Evolutionary conservation across 2,888 invertebrate species (phyloP).

Genomic region (Leucophenga maculata): DNA sequence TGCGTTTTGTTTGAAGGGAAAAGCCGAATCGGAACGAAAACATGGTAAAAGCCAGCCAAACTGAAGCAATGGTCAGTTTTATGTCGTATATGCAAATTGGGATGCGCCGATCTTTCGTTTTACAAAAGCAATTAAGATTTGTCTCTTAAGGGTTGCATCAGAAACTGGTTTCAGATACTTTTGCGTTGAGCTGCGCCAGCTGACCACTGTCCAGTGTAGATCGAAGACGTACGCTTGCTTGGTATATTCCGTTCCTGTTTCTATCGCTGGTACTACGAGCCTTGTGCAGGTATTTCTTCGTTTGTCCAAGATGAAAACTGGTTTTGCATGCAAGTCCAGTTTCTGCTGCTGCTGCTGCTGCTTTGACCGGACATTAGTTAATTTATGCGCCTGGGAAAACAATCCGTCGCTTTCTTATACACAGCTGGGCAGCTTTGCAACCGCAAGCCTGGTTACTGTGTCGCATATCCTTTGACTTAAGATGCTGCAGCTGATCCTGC

Average conservation of each 20-base stretch:
- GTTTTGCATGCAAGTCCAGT: conserved; percentile 12
- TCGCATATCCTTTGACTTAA: conserved; percentile 17
- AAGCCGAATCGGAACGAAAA: too few relatives aligned
- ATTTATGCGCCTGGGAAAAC: conserved; percentile 65
- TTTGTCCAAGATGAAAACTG: background rate
- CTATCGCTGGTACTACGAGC: conserved; percentile 29
- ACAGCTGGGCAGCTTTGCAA: conserved; percentile 11
- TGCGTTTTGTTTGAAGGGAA: background rate
- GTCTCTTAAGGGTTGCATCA: conserved; percentile 18
- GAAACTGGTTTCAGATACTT: conserved; percentile 7
- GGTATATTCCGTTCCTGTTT: conserved; percentile 21
- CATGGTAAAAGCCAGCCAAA: background rate
- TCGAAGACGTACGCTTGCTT: conserved; percentile 41
- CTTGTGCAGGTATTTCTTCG: conserved; percentile 10
- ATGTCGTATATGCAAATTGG: background rate
- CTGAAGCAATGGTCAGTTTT: background rate
- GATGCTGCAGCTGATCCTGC: background rate
- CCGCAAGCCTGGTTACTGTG: conserved; percentile 11
- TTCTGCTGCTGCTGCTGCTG: background rate
- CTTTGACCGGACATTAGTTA: conserved; percentile 39
- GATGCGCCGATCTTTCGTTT: background rate
- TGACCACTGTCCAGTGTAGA: conserved; percentile 16
- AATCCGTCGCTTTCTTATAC: conserved; percentile 29
- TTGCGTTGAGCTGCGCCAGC: background rate
- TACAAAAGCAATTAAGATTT: conserved; percentile 25